These are phyloP conservation scores for Lipotes vexillifer DNA, from an alignment of 2,113 vertebrate genomes.

Conservation along the genomic window DNA sequence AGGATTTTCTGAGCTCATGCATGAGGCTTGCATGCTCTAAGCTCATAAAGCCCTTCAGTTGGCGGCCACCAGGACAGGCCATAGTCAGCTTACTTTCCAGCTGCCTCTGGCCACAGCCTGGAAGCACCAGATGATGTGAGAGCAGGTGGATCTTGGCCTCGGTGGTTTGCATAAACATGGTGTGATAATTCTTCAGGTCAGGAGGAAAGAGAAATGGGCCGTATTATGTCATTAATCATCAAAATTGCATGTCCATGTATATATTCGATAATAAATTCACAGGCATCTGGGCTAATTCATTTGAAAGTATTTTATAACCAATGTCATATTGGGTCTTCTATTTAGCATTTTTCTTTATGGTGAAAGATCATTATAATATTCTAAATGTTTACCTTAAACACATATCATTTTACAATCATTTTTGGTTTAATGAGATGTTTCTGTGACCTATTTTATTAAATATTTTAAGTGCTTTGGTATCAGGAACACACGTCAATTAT, in stretches of 20 bases:
- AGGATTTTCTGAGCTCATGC: neutral
- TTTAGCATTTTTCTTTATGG: conserved; percentile 11
- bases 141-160: neutral
- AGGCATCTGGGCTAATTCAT: neutral
- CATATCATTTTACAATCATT: neutral
- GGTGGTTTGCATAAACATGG: neutral
- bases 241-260: neutral
- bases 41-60: neutral
- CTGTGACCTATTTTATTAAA: neutral
- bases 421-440: neutral
- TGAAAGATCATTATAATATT: neutral
- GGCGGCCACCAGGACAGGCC: neutral
- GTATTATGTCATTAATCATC: neutral
- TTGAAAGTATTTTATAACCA: conserved; percentile 30
- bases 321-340: neutral
- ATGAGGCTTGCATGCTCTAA: neutral
- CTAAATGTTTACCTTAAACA: neutral
- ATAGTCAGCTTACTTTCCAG: neutral
- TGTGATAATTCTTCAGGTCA: neutral
- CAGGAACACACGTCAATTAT: neutral
- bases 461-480: neutral
- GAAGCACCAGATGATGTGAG: neutral
- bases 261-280: neutral
- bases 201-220: neutral
- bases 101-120: conserved; percentile 2